These are phyloP conservation scores for Tetranychus truncatus DNA, from an alignment of 2,888 invertebrate species.

Conservation along the genomic window DNA sequence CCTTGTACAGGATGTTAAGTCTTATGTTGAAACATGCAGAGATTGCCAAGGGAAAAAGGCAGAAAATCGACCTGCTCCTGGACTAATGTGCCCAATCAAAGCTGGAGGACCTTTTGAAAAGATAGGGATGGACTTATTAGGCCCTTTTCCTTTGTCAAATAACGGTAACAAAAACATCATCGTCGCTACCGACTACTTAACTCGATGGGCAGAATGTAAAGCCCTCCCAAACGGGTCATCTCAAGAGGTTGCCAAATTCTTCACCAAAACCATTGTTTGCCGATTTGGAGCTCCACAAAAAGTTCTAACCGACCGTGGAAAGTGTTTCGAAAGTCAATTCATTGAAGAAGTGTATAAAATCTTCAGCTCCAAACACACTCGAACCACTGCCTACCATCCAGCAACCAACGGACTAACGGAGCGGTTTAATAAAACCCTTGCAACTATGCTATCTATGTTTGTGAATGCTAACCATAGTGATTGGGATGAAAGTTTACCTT, in stretches of 20 bases:
- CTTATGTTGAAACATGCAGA: not conserved
- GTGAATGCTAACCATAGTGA: conserved; percentile 21
- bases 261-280: conserved; percentile 24
- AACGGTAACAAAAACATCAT: conserved; percentile 23
- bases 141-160: conserved; percentile 20
- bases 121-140: conserved; percentile 21
- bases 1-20: not conserved
- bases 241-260: conserved; percentile 20
- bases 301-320: not conserved
- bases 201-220: conserved; percentile 23
- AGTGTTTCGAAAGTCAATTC: not conserved
- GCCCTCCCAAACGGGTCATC: conserved; percentile 22
- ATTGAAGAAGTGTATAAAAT: conserved; percentile 3
- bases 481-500: conserved; percentile 25
- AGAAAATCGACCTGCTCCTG: not conserved
- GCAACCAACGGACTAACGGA: conserved; percentile 26
- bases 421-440: conserved; percentile 25
- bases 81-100: not conserved
- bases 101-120: not conserved
- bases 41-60: conserved; percentile 2
- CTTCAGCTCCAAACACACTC: conserved; percentile 16
- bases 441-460: conserved; percentile 24
- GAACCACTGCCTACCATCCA: conserved; percentile 24
- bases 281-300: conserved; percentile 22
- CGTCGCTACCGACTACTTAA: conserved; percentile 24